Evolutionary conservation across 1,140 invertebrate genomes (phyloP), one percentile per base, ranked within the genome.

Genomic region (Papilio machaon): DNA sequence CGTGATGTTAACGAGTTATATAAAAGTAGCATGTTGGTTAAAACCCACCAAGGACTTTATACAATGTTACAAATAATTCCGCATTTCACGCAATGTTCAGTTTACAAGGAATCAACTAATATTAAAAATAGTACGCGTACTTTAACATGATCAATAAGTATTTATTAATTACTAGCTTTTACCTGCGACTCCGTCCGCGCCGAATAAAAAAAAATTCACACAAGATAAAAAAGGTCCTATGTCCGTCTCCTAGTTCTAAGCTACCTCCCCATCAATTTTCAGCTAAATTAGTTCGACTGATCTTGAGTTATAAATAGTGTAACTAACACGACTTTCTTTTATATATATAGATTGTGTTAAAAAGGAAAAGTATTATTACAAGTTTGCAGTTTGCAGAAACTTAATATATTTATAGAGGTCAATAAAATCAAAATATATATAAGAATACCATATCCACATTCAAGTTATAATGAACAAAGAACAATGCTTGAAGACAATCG

Each of bases 401-500:
- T 30, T 30, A 23, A 60, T 19, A 60, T 9, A 60, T 60, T n/a
- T 19, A 2, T 60, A 60, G 23, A 64, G 9, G 11, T 70, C 30
- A 35, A 70, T 67, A 38, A 17, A 70, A 15, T 35, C 6, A 70
- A 67, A 70, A 17, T 38, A 35, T 15, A 15, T 67, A 30, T 54
- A 17, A 54, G 13, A n/a, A 17, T 17, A 54, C 15, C 15, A 70
- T 19, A 30, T 19, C 70, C 17, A 17, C 15, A 47, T 74, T 38
- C 35, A 13, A 74, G 73, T 47, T n/a, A 19, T 47, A 73, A 73
- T 7, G 35, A 11, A 43, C n/a, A 73, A 43, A 73, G 73, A 46
- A 43, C 17, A 47, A 46, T 47, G 30, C 19, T 67, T 30, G 8
- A 73, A 38, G n/a, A 76, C 74, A 76, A 76, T 76, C 46, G 19